Percentiles rank a stretch among this genome's conserved stretches.
These are phyloP conservation scores for Gila orcuttii DNA, from an alignment of 2,113 vertebrate species.

Conservation along the genomic window DNA sequence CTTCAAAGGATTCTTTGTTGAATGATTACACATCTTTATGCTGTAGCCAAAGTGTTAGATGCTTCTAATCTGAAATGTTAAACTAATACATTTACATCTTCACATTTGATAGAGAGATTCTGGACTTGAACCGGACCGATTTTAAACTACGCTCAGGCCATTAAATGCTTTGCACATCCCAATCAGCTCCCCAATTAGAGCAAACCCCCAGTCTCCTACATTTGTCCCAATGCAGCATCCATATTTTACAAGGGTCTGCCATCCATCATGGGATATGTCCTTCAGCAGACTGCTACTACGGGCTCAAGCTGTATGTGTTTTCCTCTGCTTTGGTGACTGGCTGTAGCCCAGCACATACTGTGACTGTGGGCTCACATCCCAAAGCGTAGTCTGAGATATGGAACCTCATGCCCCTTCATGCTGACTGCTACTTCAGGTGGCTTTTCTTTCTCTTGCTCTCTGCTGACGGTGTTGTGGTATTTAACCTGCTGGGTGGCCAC, in stretches of 20 bases:
- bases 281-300: conserved; percentile 41
- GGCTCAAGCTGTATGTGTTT: conserved; percentile 11
- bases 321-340: conserved; percentile 39
- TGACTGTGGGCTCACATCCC: conserved; percentile 38
- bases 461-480: conserved; percentile 14
- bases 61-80: neutral
- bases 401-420: conserved; percentile 18
- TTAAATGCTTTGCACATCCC: conserved; percentile 6
- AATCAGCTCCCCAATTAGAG: conserved; percentile 35
- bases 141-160: neutral
- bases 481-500: conserved; percentile 23
- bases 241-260: conserved; percentile 40
- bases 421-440: conserved; percentile 14
- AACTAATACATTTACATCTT: neutral
- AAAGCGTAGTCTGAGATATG: conserved; percentile 27
- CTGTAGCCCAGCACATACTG: conserved; percentile 41
- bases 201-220: neutral
- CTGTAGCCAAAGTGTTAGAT: neutral
- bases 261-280: conserved; percentile 42
- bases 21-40: neutral
- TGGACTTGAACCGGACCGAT: neutral
- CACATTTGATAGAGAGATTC: neutral
- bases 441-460: conserved; percentile 1
- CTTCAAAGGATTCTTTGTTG: neutral
- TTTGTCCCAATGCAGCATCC: conserved; percentile 32